A percentile compares a stretch with the other conserved stretches of the same genome.
phyloP scores from a whole-genome alignment of 2,888 invertebrate genomes.

The Barypeithes pellucidus region DNA sequence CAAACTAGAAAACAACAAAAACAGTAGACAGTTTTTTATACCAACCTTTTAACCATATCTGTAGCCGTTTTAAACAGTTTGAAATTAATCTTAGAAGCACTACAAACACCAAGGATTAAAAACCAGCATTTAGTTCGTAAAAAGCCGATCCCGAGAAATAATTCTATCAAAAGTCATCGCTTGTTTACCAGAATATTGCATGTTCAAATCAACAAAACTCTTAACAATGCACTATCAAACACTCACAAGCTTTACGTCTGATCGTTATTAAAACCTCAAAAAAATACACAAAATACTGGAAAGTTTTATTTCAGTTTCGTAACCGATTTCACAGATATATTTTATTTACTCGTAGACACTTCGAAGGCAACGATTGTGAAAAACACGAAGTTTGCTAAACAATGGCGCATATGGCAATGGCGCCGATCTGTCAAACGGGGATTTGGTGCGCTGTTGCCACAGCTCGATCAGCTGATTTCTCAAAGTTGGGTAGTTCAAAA shows the following conservation, averaged over 20 bases:
- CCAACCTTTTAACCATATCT: conserved; percentile 71
- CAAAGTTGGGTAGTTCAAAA: too few species aligned
- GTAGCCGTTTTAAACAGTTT: conserved; percentile 69
- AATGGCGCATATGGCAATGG: conserved; percentile 51
- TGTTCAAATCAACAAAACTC: conserved; percentile 50
- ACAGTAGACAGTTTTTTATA: conserved; percentile 39
- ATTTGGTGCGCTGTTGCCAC: conserved; percentile 34
- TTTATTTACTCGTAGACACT: conserved; percentile 3
- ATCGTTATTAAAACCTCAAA: conserved; percentile 10
- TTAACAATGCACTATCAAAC: conserved; percentile 52
- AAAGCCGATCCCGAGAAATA: conserved; percentile 48
- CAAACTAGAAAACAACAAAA: conserved; percentile 35
- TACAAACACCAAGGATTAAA: conserved; percentile 38
- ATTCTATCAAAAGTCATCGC: conserved; percentile 51
- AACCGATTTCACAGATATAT: conserved; percentile 6
- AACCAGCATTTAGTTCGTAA: conserved; percentile 26
- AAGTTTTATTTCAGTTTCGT: conserved; percentile 13
- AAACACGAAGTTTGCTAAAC: conserved; percentile 44
- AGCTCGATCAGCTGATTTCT: conserved; percentile 30
- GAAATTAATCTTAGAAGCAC: conserved; percentile 49
- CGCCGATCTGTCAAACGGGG: conserved; percentile 46
- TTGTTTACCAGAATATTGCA: conserved; percentile 58
- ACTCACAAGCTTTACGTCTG: conserved; percentile 11
- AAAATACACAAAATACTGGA: conserved; percentile 21
- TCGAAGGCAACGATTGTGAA: conserved; percentile 27